Evolutionary conservation across 2,888 invertebrate genomes (phyloP).

Genomic region (Ennomos quercinarius): DNA sequence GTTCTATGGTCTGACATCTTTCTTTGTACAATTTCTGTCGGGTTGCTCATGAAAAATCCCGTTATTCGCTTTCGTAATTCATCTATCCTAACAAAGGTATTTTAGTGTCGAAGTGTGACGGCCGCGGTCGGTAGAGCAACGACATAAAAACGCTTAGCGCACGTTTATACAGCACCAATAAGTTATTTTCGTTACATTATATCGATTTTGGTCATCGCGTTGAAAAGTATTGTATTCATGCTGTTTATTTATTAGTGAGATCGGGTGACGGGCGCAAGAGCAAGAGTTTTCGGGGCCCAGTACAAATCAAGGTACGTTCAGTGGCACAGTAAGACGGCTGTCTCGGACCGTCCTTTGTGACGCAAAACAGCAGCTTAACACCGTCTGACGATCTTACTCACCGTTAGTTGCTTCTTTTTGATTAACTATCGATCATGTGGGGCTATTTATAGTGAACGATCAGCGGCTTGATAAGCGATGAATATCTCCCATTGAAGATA

Average conservation of each 20-base stretch:
- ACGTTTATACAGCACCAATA: slow-evolving; percentile 62
- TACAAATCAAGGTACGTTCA: slow-evolving; percentile 73
- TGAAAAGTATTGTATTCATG: slow-evolving; percentile 71
- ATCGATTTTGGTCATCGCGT: slow-evolving; percentile 78
- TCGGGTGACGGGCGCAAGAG: slow-evolving; percentile 65
- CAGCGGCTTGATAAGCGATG: slow-evolving; percentile 49
- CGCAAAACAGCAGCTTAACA: slow-evolving; percentile 45
- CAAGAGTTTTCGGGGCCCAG: slow-evolving; percentile 77
- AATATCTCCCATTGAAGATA: slow-evolving; percentile 36
- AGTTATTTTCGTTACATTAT: slow-evolving; percentile 67
- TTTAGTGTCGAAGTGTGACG: slow-evolving; percentile 67
- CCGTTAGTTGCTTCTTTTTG: slow-evolving; percentile 36
- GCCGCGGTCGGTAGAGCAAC: slow-evolving; percentile 58
- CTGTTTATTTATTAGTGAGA: slow-evolving; percentile 76
- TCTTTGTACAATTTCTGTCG: slow-evolving; percentile 74
- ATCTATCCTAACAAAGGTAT: slow-evolving; percentile 77
- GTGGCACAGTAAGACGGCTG: slow-evolving; percentile 41
- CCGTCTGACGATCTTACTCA: slow-evolving; percentile 35
- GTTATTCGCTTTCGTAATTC: slow-evolving; percentile 81
- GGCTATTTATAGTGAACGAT: slow-evolving; percentile 51
- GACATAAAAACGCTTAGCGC: slow-evolving; percentile 57
- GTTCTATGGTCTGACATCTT: slow-evolving; percentile 63
- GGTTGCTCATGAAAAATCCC: slow-evolving; percentile 78
- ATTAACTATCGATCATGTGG: slow-evolving; percentile 51
- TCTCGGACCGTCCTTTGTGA: slow-evolving; percentile 52